These are phyloP conservation scores for Labroides dimidiatus DNA, from an alignment of 2,797 vertebrate genomes.

Conservation along the genomic window DNA sequence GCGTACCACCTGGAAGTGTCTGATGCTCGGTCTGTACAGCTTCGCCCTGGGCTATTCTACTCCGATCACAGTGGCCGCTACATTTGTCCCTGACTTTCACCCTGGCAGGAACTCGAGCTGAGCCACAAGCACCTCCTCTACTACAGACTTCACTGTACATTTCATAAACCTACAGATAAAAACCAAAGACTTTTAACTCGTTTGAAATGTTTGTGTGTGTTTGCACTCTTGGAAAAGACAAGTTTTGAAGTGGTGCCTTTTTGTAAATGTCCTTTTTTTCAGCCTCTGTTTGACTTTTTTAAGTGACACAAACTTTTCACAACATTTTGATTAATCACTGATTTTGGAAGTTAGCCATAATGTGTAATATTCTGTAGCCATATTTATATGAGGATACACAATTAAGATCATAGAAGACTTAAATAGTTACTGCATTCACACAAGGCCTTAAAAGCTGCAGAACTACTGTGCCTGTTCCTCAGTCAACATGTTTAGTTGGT, in stretches of 20 bases:
- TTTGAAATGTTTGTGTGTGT: conserved; percentile 6
- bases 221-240: background rate
- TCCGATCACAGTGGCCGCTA: conserved; percentile 83
- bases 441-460: background rate
- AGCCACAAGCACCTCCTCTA: background rate
- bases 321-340: background rate
- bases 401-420: background rate
- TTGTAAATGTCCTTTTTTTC: background rate
- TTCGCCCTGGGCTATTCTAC: conserved; percentile 88
- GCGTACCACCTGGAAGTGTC: conserved; percentile 89
- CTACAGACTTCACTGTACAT: background rate
- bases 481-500: background rate
- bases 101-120: conserved; percentile 54
- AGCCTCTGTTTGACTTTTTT: background rate
- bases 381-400: background rate
- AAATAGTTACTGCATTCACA: background rate
- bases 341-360: background rate
- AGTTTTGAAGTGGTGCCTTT: background rate
- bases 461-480: background rate
- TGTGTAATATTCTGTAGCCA: background rate
- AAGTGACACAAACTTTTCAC: too few species aligned
- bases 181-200: conserved; percentile 15
- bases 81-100: conserved; percentile 82
- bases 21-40: conserved; percentile 90
- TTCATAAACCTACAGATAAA: background rate